phyloP scores from a whole-genome alignment of 2,888 invertebrate genomes.

The Mylabris sibirica region DNA sequence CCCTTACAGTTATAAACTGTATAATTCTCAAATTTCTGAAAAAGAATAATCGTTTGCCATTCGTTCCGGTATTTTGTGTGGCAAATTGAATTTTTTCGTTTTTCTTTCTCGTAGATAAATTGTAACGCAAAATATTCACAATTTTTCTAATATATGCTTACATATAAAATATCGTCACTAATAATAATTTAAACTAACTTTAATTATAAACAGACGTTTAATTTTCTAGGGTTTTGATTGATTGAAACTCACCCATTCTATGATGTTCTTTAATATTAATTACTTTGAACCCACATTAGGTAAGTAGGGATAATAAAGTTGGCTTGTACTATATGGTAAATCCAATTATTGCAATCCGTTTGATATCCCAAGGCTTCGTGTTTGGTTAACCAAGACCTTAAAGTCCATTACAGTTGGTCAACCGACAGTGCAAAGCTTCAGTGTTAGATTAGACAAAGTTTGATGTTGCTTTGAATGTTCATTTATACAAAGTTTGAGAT shows the following conservation, averaged over 20 bases:
- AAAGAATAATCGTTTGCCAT: conserved; percentile 45
- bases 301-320: conserved; percentile 40
- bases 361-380: conserved; percentile 39
- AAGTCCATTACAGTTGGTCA: conserved; percentile 43
- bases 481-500: conserved; percentile 16
- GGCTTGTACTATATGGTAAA: conserved; percentile 39
- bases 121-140: background rate
- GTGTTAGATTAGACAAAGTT: conserved; percentile 41
- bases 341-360: conserved; percentile 48
- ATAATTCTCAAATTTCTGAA: conserved; percentile 53
- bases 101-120: background rate
- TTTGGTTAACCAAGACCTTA: conserved; percentile 39
- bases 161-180: conserved; percentile 6
- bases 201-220: conserved; percentile 2
- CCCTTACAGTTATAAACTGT: conserved; percentile 41
- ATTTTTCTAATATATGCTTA: background rate
- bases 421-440: conserved; percentile 39
- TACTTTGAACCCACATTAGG: conserved; percentile 39
- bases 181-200: conserved; percentile 8
- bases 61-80: conserved; percentile 43
- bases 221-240: conserved; percentile 18
- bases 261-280: conserved; percentile 42
- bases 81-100: conserved; percentile 38
- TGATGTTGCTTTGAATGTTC: conserved; percentile 30
- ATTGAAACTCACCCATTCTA: conserved; percentile 27